A percentile compares a stretch with the other conserved stretches of the same genome.
These are phyloP conservation scores for Lepilemur ruficaudatus DNA, from an alignment of 2,797 vertebrate species.

Conservation along the genomic window DNA sequence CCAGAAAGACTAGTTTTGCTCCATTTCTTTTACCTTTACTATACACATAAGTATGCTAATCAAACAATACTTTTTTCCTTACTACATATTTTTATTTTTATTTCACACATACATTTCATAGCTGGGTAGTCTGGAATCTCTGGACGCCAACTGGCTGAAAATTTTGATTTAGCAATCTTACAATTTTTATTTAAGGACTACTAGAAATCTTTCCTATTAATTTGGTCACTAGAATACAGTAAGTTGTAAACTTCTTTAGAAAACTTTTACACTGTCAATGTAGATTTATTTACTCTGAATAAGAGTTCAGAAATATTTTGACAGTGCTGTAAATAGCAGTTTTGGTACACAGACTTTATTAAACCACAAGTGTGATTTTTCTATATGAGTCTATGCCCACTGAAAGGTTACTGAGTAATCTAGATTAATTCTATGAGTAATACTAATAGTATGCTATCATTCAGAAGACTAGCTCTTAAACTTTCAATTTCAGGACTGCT, in stretches of 20 bases:
- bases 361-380: constrained; percentile 30
- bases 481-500: constrained; percentile 24
- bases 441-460: neutral
- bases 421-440: neutral
- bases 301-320: constrained; percentile 28
- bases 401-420: constrained; percentile 36
- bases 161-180: constrained; percentile 25
- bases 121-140: neutral
- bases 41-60: neutral
- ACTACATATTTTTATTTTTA: neutral
- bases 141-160: neutral
- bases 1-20: neutral
- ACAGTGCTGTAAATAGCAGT: neutral
- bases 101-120: neutral
- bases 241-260: constrained; percentile 25
- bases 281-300: neutral
- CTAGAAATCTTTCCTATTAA: constrained; percentile 21
- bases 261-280: constrained; percentile 9
- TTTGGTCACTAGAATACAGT: constrained; percentile 9
- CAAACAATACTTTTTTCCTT: neutral
- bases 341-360: constrained; percentile 12
- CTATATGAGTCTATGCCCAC: neutral
- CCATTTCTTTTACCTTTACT: neutral
- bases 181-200: constrained; percentile 31
- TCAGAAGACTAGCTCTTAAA: constrained; percentile 37